A percentile compares a stretch with the other conserved stretches of the same genome.
Evolutionary conservation across 1,140 invertebrate genomes (phyloP).

Genomic region (Drosophila takahashii): DNA sequence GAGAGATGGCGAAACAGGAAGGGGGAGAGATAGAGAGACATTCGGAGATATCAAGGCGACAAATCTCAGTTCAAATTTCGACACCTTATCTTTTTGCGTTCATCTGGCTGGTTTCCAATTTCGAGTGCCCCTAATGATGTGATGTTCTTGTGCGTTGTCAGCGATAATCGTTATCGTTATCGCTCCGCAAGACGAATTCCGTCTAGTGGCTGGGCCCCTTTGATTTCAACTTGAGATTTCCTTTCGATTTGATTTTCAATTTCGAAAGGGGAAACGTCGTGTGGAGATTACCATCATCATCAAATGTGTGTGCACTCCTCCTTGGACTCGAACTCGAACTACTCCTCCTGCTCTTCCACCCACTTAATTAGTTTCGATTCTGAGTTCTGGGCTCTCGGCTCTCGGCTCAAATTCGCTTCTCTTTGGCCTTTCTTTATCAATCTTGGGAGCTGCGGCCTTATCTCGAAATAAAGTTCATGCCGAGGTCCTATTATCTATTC

Average conservation of each 20-base stretch:
- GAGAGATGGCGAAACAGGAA: background rate
- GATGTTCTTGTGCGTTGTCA: constrained; percentile 50
- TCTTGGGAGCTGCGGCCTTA: constrained; percentile 57
- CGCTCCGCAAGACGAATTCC: constrained; percentile 26
- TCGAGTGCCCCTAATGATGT: constrained; percentile 54
- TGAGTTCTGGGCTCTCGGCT: constrained; percentile 7
- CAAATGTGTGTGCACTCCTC: constrained; percentile 15
- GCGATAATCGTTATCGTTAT: constrained; percentile 67
- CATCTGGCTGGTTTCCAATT: constrained; percentile 64
- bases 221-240: constrained; percentile 55
- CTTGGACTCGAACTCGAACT: background rate
- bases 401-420: constrained; percentile 49
- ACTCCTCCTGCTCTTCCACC: constrained; percentile 44
- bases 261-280: constrained; percentile 46
- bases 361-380: constrained; percentile 68
- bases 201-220: constrained; percentile 20
- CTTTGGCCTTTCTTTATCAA: constrained; percentile 69
- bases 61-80: constrained; percentile 70
- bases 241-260: constrained; percentile 65
- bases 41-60: constrained; percentile 27
- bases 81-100: constrained; percentile 59
- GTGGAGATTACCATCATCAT: constrained; percentile 50
- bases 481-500: constrained; percentile 79
- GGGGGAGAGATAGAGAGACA: constrained; percentile 5
- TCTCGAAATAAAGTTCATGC: constrained; percentile 74